Percentiles rank a stretch among this genome's conserved stretches.
Conservation (phyloP, 2,888 invertebrate genomes). For the Hanleya hanleyi region DNA sequence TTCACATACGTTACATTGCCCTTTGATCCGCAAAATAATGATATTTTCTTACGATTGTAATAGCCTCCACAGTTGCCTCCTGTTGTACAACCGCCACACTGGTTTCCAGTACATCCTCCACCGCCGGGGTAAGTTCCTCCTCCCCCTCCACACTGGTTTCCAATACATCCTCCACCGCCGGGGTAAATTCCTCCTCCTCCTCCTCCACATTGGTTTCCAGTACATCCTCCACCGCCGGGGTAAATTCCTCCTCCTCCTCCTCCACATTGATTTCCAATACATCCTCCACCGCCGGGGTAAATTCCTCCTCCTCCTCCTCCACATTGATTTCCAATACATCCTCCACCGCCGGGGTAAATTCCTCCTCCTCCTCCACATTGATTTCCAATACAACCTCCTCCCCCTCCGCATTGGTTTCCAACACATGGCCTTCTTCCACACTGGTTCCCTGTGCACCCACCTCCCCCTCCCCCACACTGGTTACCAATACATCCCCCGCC, state of each 20-base stretch:
- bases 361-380: neutral
- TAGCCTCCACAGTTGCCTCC: neutral
- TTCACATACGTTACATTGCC: no score
- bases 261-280: neutral
- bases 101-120: neutral
- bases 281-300: neutral
- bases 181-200: constrained; percentile 1
- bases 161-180: neutral
- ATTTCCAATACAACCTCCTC: neutral
- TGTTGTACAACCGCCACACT: neutral
- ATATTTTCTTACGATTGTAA: no score
- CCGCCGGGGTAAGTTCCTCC: neutral
- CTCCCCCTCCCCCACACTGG: neutral
- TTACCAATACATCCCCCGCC: neutral
- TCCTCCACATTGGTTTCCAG: neutral
- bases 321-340: neutral
- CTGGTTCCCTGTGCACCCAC: neutral
- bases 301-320: neutral
- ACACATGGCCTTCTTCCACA: neutral
- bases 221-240: neutral
- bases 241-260: constrained; percentile 34
- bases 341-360: neutral
- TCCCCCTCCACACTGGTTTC: neutral
- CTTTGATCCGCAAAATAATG: no score
- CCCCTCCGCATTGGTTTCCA: neutral